Evolutionary conservation across 2,888 invertebrate species (phyloP).

Genomic region (Mythimna albipuncta): DNA sequence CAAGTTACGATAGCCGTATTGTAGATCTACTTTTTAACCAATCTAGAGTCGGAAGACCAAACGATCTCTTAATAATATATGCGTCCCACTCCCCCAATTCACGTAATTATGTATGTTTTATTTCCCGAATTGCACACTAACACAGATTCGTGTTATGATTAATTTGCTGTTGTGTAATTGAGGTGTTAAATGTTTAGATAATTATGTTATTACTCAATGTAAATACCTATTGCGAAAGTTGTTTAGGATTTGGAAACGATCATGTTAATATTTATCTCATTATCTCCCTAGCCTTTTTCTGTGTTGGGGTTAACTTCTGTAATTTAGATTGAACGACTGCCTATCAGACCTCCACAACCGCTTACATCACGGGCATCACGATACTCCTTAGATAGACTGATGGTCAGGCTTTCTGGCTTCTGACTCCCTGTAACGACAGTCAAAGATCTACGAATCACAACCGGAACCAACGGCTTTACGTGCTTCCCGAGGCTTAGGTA

Average conservation of each 20-base stretch:
- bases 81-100: slow-evolving; percentile 78
- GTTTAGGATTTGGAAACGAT: slow-evolving; percentile 2
- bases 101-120: slow-evolving; percentile 68
- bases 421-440: too few species aligned
- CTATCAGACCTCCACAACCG: too few species aligned
- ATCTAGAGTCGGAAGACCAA: slow-evolving; percentile 41
- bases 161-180: slow-evolving; percentile 42
- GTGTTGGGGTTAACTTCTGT: too few species aligned
- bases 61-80: slow-evolving; percentile 57
- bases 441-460: too few species aligned
- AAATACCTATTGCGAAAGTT: slow-evolving; percentile 23
- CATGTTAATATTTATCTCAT: not conserved
- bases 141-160: slow-evolving; percentile 61
- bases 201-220: slow-evolving; percentile 50
- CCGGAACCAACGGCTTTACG: too few species aligned
- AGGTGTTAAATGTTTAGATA: slow-evolving; percentile 50
- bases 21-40: not conserved
- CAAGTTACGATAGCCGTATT: too few species aligned
- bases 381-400: too few species aligned
- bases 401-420: too few species aligned
- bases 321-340: too few species aligned
- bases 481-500: too few species aligned
- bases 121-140: slow-evolving; percentile 71
- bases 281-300: too few species aligned
- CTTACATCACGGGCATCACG: too few species aligned